phyloP scores from a whole-genome alignment of 2,888 invertebrate genomes.

The Trachelus tabidus region DNA sequence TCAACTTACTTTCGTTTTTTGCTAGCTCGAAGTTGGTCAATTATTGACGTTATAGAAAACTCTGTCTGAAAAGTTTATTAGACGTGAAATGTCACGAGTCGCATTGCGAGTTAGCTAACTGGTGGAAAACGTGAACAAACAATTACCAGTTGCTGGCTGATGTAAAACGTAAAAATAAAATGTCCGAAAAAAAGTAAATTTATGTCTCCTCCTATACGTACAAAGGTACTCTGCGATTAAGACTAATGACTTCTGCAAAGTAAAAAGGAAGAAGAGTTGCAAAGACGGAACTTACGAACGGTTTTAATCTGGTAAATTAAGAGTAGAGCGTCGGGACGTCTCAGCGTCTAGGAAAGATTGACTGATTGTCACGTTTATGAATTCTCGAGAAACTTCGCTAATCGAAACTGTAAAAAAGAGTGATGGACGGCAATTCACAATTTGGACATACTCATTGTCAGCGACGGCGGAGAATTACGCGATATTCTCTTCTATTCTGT shows the following conservation, averaged over 20 bases:
- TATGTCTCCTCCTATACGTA: not conserved
- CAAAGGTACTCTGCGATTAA: not conserved
- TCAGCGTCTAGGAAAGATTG: not conserved
- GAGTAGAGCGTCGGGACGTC: not conserved
- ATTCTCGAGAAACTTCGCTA: not conserved
- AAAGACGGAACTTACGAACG: not conserved
- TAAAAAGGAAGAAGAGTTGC: not conserved
- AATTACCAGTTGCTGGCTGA: not conserved
- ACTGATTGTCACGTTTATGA: not conserved
- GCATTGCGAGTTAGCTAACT: not conserved
- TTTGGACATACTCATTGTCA: not conserved
- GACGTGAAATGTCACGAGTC: not conserved
- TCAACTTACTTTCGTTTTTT: no score
- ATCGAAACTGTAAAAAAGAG: not conserved
- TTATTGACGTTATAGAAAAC: not conserved
- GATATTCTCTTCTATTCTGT: not conserved
- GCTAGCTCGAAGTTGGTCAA: no score
- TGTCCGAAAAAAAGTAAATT: not conserved
- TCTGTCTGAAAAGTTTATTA: not conserved
- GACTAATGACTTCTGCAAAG: not conserved
- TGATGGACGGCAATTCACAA: not conserved
- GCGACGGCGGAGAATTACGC: not conserved
- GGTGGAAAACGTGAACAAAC: not conserved
- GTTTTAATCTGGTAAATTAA: not conserved
- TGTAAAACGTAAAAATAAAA: not conserved